phyloP scores from a whole-genome alignment of 2,797 vertebrate species.

The Schizothorax lantsangensis region DNA sequence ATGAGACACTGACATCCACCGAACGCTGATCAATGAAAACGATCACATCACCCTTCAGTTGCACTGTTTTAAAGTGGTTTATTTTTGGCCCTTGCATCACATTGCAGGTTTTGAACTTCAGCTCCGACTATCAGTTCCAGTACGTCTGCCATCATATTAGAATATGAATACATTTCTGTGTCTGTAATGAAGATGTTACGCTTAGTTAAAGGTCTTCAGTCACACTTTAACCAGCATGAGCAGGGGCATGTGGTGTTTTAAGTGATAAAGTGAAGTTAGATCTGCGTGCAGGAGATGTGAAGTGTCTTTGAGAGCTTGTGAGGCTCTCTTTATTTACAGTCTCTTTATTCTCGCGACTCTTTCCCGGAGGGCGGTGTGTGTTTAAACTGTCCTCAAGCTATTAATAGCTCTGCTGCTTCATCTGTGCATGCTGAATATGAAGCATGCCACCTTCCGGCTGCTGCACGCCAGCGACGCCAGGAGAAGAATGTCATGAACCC shows the following conservation, averaged over 20 bases:
- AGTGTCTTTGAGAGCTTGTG: constrained; percentile 48
- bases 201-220: constrained; percentile 2
- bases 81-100: not conserved
- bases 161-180: not conserved
- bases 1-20: constrained; percentile 2
- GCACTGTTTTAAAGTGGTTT: constrained; percentile 23
- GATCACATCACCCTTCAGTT: constrained; percentile 49
- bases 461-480: constrained; percentile 69
- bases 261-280: constrained; percentile 4
- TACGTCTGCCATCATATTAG: not conserved
- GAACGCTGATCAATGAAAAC: constrained; percentile 46
- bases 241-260: constrained; percentile 11
- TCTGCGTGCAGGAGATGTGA: not conserved
- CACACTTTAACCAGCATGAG: not conserved
- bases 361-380: constrained; percentile 60
- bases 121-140: not conserved
- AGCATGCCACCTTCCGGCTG: constrained; percentile 86
- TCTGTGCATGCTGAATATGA: constrained; percentile 68
- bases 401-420: constrained; percentile 73
- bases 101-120: constrained; percentile 1
- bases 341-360: constrained; percentile 21
- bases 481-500: constrained; percentile 5
- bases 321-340: constrained; percentile 70
- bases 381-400: constrained; percentile 69
- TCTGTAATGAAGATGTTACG: not conserved